Conservation (phyloP, 2,888 invertebrate species). For the Monochamus alternatus region DNA sequence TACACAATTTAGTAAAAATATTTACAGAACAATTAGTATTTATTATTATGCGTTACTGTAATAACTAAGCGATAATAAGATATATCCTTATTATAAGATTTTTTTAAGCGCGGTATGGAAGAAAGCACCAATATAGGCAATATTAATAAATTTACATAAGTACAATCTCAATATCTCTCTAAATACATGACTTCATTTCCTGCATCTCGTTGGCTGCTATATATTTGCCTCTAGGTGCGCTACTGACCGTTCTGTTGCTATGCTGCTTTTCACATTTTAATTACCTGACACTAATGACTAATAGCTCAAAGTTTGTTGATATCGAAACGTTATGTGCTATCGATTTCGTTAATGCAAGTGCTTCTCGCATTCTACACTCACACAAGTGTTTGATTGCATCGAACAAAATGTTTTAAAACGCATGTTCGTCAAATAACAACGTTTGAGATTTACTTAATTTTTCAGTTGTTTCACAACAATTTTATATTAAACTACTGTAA, state of each 20-base stretch:
- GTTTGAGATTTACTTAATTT: too few relatives aligned
- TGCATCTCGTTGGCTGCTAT: background rate
- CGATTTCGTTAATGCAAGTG: constrained; percentile 24
- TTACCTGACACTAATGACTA: constrained; percentile 20
- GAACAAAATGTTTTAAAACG: background rate
- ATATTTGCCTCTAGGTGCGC: background rate
- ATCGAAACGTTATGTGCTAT: constrained; percentile 19
- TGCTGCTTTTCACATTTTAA: constrained; percentile 12
- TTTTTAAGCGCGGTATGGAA: background rate
- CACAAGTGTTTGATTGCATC: background rate
- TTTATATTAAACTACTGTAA: too few relatives aligned
- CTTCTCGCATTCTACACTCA: background rate
- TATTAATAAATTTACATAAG: background rate
- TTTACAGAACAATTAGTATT: too few relatives aligned
- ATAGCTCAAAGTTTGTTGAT: constrained; percentile 21
- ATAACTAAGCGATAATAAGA: background rate
- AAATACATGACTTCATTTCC: background rate
- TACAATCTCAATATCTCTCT: background rate
- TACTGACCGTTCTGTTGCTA: constrained; percentile 17
- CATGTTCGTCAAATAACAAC: too few relatives aligned
- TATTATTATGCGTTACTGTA: background rate
- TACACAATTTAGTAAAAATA: too few relatives aligned
- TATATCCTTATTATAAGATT: background rate
- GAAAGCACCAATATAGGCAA: background rate
- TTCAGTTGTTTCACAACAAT: too few relatives aligned